Percentiles rank a stretch among this genome's conserved stretches.
These are phyloP conservation scores for Petroica traversi DNA, from an alignment of 2,113 vertebrate species.

Conservation along the genomic window DNA sequence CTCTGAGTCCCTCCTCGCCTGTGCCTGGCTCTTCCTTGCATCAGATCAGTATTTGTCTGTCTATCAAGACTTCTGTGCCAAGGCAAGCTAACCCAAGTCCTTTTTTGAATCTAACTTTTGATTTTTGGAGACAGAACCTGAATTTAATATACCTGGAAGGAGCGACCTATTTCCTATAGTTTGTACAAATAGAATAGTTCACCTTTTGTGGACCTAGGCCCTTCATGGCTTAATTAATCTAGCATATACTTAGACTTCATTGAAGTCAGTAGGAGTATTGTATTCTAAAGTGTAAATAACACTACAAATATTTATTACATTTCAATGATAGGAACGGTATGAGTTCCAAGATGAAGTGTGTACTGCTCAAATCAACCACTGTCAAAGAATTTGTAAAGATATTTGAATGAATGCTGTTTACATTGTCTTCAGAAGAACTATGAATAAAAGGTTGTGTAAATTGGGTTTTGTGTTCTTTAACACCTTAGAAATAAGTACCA, in stretches of 20 bases:
- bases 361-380: neutral
- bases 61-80: neutral
- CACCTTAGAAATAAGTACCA: neutral
- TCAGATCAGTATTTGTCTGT: neutral
- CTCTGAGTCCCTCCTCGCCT: neutral
- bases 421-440: neutral
- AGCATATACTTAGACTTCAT: rapidly evolving
- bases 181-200: neutral
- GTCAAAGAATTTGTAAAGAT: neutral
- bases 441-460: neutral
- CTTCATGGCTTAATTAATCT: neutral
- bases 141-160: neutral
- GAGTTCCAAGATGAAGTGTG: neutral
- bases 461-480: neutral
- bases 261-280: neutral
- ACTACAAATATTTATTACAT: neutral
- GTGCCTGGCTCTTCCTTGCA: neutral
- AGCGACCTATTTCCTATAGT: neutral
- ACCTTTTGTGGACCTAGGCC: neutral
- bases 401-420: neutral
- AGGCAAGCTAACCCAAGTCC: neutral
- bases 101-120: neutral
- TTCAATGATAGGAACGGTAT: neutral
- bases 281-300: neutral
- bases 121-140: neutral